Conservation (phyloP, 2,888 invertebrate genomes). For the Agriotes lineatus region DNA sequence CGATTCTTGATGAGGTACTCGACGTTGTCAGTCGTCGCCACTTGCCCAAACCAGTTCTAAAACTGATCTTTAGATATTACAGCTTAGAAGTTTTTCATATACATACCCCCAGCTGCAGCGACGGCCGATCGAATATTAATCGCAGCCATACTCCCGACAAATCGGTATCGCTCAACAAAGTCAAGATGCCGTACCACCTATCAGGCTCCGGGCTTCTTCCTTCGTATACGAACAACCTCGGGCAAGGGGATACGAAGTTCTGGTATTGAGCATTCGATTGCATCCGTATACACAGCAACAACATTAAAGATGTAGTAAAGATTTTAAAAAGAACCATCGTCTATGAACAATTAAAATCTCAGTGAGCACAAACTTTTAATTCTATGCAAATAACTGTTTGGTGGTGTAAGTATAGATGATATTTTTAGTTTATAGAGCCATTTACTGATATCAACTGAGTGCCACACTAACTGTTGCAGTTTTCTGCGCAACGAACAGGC, state of each 20-base stretch:
- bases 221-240: slow-evolving; percentile 71
- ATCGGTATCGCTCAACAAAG: slow-evolving; percentile 69
- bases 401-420: too few species aligned
- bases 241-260: slow-evolving; percentile 68
- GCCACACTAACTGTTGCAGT: too few species aligned
- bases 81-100: not conserved
- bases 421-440: too few species aligned
- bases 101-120: slow-evolving; percentile 41
- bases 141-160: slow-evolving; percentile 67
- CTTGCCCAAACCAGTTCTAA: slow-evolving; percentile 72
- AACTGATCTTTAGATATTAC: slow-evolving; percentile 40
- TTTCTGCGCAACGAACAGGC: too few species aligned
- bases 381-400: too few species aligned
- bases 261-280: not conserved
- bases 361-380: too few species aligned
- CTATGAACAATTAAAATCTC: too few species aligned
- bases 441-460: too few species aligned
- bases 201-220: slow-evolving; percentile 69
- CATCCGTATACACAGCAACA: not conserved
- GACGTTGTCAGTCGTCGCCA: slow-evolving; percentile 69
- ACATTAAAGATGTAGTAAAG: not conserved
- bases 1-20: slow-evolving; percentile 71
- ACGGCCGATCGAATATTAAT: slow-evolving; percentile 62
- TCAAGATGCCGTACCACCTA: slow-evolving; percentile 74
- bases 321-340: not conserved